Conservation (phyloP, 2,797 vertebrate genomes). For the Oreochromis mossambicus region DNA sequence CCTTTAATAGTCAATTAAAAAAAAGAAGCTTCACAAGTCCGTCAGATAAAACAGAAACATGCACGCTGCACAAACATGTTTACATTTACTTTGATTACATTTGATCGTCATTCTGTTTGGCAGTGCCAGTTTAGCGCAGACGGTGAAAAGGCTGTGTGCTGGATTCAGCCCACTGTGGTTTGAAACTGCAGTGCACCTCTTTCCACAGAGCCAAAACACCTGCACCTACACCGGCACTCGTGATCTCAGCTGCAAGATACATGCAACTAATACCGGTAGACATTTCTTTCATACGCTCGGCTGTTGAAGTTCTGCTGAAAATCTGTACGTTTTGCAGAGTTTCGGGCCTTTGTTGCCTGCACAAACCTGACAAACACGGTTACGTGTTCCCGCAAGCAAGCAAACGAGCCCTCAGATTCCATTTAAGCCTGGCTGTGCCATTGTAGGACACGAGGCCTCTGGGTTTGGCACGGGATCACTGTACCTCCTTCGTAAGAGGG, state of each 20-base stretch:
- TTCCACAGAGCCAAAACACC: background rate
- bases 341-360: constrained; percentile 7
- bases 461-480: constrained; percentile 42
- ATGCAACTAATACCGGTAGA: background rate
- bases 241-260: background rate
- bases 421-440: constrained; percentile 23
- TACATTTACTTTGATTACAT: background rate
- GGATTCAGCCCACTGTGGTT: constrained; percentile 26
- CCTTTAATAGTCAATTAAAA: background rate
- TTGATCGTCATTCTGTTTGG: background rate
- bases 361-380: constrained; percentile 28
- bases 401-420: constrained; percentile 36
- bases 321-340: background rate
- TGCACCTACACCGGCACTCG: background rate
- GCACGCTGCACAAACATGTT: background rate
- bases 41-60: background rate
- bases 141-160: background rate
- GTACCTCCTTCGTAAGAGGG: constrained; percentile 33
- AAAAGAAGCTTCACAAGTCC: background rate
- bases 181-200: background rate
- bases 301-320: background rate
- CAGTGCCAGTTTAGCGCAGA: background rate
- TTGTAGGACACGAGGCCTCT: constrained; percentile 40
- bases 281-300: background rate
- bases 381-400: constrained; percentile 21